These are phyloP conservation scores for Platygyra sinensis DNA, from an alignment of 64 coral and sea anemone species.

Conservation along the genomic window DNA sequence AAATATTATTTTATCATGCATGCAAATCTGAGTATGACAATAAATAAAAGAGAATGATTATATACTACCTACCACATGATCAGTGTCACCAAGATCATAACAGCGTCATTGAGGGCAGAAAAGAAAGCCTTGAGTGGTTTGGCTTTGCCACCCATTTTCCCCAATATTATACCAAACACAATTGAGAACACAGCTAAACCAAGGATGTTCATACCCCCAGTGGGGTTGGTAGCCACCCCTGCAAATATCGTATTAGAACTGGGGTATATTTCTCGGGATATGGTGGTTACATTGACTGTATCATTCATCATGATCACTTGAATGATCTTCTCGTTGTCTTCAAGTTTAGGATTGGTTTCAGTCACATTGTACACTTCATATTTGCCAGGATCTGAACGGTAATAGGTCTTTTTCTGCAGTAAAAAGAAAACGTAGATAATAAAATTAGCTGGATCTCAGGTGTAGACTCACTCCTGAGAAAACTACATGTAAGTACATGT, in stretches of 20 bases:
- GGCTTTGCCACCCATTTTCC: conserved; percentile 66
- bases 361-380: conserved; percentile 38
- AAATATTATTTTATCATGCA: not conserved
- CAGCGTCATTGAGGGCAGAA: conserved; percentile 64
- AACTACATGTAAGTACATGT: no score
- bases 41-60: not conserved
- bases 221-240: conserved; percentile 20
- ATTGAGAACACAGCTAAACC: conserved; percentile 58
- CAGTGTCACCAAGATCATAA: conserved; percentile 69
- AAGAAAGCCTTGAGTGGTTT: conserved; percentile 69
- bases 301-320: conserved; percentile 14
- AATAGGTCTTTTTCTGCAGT: conserved; percentile 47
- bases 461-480: no score
- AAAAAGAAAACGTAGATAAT: not conserved
- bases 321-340: conserved; percentile 29
- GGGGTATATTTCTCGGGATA: conserved; percentile 37
- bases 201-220: conserved; percentile 55
- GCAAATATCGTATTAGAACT: conserved; percentile 34
- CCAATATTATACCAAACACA: conserved; percentile 70
- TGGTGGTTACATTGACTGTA: conserved; percentile 53
- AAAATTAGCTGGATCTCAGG: no score
- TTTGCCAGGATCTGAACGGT: conserved; percentile 37
- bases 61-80: conserved; percentile 82
- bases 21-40: not conserved
- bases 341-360: not conserved